Conservation (phyloP, 2,888 invertebrate species). For the Augiades crinisus region DNA sequence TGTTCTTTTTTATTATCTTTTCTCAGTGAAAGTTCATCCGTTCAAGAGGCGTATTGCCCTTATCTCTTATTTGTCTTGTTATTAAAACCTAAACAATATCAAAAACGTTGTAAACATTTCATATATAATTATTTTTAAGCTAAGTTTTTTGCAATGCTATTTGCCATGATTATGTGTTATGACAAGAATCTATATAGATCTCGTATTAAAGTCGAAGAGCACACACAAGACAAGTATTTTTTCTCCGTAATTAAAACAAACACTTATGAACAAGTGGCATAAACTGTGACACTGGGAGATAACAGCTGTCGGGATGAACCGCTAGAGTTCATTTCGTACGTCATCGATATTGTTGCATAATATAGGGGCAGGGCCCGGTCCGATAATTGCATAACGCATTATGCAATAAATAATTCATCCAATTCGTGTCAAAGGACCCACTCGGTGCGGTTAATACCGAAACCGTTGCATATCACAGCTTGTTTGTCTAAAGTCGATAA, state of each 20-base stretch:
- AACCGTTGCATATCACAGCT: constrained; percentile 32
- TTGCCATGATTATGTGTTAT: no score
- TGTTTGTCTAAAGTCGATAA: constrained; percentile 59
- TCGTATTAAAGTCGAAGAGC: background rate
- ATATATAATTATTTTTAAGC: no score
- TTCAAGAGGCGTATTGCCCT: no score
- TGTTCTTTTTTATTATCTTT: no score
- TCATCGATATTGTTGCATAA: constrained; percentile 19
- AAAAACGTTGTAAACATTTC: no score
- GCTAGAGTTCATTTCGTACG: constrained; percentile 4
- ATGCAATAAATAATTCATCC: constrained; percentile 20
- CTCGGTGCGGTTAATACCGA: constrained; percentile 10
- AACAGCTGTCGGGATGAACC: constrained; percentile 3
- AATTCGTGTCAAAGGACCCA: constrained; percentile 17
- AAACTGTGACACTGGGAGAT: constrained; percentile 9
- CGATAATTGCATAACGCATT: constrained; percentile 19
- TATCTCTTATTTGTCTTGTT: no score
- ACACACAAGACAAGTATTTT: background rate
- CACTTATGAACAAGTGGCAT: constrained; percentile 6
- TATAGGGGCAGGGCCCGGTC: constrained; percentile 20
- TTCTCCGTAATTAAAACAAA: constrained; percentile 1
- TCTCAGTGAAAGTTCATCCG: no score
- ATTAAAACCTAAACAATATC: no score
- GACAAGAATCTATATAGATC: no score
- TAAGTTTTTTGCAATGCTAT: no score